phyloP scores from a whole-genome alignment of 2,113 vertebrate genomes.

The Chunga burmeisteri region DNA sequence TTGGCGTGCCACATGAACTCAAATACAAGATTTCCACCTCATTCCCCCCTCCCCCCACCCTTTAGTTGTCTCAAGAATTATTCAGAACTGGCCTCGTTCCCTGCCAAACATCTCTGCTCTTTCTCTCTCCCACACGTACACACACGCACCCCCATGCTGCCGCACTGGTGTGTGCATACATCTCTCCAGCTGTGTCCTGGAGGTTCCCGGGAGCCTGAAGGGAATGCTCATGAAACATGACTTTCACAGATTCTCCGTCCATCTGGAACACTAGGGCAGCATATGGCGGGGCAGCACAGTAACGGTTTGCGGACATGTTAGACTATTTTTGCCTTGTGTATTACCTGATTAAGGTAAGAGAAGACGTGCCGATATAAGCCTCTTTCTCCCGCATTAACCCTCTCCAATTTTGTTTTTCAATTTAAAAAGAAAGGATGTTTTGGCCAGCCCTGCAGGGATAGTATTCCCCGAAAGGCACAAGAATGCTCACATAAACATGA shows the following conservation, averaged over 20 bases:
- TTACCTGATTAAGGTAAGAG: slow-evolving; percentile 47
- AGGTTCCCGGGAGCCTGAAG: slow-evolving; percentile 55
- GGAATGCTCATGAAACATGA: slow-evolving; percentile 68
- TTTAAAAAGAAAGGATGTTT: background rate
- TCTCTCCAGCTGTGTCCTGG: slow-evolving; percentile 62
- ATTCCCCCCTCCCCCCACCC: background rate
- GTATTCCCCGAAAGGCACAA: background rate
- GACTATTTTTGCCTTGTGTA: slow-evolving; percentile 19
- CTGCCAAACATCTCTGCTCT: background rate
- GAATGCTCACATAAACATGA: background rate
- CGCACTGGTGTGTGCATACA: background rate
- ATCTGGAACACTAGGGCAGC: slow-evolving; percentile 57
- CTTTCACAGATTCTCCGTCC: slow-evolving; percentile 57
- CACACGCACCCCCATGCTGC: background rate
- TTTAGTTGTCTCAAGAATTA: background rate
- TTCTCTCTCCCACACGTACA: background rate
- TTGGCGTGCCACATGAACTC: background rate
- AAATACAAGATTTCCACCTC: background rate
- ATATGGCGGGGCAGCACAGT: slow-evolving; percentile 51
- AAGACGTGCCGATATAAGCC: background rate
- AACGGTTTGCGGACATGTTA: slow-evolving; percentile 48
- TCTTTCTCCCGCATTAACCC: slow-evolving; percentile 16
- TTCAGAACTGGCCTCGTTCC: background rate
- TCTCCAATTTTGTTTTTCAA: slow-evolving; percentile 45
- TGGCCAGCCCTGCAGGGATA: background rate